Evolutionary conservation across 2,888 invertebrate species (phyloP).

Genomic region (Netelia fuscicornis): DNA sequence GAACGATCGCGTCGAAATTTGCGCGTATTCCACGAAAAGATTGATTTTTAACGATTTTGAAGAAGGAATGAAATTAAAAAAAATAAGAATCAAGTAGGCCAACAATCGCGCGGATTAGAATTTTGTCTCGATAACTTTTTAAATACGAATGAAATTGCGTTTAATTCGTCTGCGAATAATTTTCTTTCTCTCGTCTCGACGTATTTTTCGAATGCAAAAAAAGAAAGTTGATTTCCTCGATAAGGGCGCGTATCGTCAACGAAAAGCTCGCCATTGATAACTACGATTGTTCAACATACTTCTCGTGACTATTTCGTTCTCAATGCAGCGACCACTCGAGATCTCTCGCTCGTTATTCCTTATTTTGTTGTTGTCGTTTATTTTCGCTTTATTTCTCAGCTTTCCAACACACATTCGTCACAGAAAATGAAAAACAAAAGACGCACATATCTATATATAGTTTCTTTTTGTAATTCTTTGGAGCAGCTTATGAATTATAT

Average conservation of each 20-base stretch:
- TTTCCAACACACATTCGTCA: conserved; percentile 37
- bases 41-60: background rate
- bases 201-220: background rate
- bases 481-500: conserved; percentile 62
- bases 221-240: conserved; percentile 14
- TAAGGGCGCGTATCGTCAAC: background rate
- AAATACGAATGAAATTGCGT: background rate
- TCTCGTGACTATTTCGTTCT: conserved; percentile 27
- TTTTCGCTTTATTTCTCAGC: background rate
- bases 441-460: conserved; percentile 2
- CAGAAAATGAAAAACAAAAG: conserved; percentile 23
- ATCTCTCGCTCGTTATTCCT: background rate
- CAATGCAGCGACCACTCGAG: conserved; percentile 2
- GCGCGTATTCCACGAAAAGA: background rate
- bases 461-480: conserved; percentile 24
- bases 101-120: background rate
- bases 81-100: conserved; percentile 4
- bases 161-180: background rate
- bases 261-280: conserved; percentile 33
- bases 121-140: background rate
- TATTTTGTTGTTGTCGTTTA: background rate
- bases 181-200: background rate
- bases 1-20: conserved; percentile 37
- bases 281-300: conserved; percentile 47
- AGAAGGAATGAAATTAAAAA: background rate